Conservation (phyloP, 2,113 vertebrate genomes). For the Hystrix cristata region DNA sequence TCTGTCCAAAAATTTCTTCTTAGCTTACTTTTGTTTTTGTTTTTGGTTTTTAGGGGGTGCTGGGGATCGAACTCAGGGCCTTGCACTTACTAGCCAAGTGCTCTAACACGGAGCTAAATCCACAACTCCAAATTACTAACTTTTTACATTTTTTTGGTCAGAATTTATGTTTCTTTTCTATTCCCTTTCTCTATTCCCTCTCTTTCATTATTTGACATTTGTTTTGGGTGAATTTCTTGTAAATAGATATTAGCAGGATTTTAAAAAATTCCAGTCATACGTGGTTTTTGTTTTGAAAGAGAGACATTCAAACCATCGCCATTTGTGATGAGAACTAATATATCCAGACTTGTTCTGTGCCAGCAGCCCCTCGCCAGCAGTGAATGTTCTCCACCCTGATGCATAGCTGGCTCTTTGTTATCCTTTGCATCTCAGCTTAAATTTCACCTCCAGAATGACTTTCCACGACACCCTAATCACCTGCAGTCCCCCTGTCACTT, state of each 20-base stretch:
- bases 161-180: conserved; percentile 21
- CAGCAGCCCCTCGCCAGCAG: not conserved
- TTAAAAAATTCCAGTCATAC: not conserved
- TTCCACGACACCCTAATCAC: conserved; percentile 10
- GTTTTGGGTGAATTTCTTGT: conserved; percentile 47
- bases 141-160: conserved; percentile 24
- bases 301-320: not conserved
- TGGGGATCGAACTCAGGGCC: no score
- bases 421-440: conserved; percentile 17
- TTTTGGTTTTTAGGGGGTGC: no score
- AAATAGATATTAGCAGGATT: not conserved
- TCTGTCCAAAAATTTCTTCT: not conserved
- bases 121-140: not conserved
- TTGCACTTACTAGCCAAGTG: no score
- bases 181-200: not conserved
- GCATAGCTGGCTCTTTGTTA: not conserved
- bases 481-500: not conserved
- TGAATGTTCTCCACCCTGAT: not conserved
- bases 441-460: conserved; percentile 47
- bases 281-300: conserved; percentile 16
- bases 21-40: not conserved
- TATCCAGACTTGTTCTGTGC: not conserved
- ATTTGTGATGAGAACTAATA: not conserved
- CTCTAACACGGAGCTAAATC: no score
- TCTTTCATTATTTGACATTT: conserved; percentile 2